A percentile compares a stretch with the other conserved stretches of the same genome.
Evolutionary conservation across 2,888 invertebrate genomes (phyloP).

Genomic region (Acronicta aceris): DNA sequence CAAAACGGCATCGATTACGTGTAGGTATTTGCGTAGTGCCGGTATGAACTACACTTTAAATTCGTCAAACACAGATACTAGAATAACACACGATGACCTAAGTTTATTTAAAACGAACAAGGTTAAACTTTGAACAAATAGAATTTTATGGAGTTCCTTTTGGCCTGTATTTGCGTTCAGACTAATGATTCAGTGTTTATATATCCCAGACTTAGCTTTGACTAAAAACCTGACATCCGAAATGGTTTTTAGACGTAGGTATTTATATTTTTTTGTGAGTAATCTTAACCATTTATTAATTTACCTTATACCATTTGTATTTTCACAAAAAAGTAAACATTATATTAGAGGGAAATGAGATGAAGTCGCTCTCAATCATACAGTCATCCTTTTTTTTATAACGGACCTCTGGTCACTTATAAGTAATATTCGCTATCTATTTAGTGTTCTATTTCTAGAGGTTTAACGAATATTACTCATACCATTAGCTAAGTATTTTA

Average conservation of each 20-base stretch:
- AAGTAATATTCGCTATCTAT: too few species aligned
- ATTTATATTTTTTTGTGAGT: too few species aligned
- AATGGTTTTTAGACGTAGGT: too few species aligned
- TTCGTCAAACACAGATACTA: slow-evolving; percentile 35
- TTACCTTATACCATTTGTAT: too few species aligned
- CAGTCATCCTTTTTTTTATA: too few species aligned
- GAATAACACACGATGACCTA: slow-evolving; percentile 42
- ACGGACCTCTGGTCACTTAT: too few species aligned
- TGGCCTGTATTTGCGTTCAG: background rate
- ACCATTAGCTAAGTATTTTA: slow-evolving; percentile 26
- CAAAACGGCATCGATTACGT: slow-evolving; percentile 19
- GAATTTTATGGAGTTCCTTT: background rate
- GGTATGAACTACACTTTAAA: slow-evolving; percentile 20
- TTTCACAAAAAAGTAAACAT: too few species aligned
- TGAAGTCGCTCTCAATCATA: too few species aligned
- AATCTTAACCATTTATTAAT: too few species aligned
- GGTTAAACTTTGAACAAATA: slow-evolving; percentile 12
- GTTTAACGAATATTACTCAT: too few species aligned
- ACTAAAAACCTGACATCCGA: background rate
- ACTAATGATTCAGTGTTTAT: background rate
- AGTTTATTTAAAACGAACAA: slow-evolving; percentile 31
- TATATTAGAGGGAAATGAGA: too few species aligned
- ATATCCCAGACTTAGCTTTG: background rate
- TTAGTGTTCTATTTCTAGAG: too few species aligned
- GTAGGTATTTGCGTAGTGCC: slow-evolving; percentile 19